Conservation (phyloP, 1,140 invertebrate species). For the Anoplolepis gracilipes region DNA sequence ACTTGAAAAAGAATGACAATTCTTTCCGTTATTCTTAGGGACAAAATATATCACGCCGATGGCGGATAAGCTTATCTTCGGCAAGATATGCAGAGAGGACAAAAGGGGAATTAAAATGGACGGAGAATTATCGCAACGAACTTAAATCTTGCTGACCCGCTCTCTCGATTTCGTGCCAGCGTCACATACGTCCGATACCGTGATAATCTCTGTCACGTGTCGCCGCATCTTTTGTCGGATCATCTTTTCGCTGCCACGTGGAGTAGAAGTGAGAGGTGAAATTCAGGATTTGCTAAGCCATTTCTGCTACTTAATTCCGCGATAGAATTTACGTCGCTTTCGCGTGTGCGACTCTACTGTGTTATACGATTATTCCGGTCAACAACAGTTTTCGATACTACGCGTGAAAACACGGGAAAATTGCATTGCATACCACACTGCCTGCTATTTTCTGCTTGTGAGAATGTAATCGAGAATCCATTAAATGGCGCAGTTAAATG, state of each 20-base stretch:
- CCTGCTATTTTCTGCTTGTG: constrained; percentile 22
- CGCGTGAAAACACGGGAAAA: constrained; percentile 13
- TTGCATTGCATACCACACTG: background rate
- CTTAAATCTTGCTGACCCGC: constrained; percentile 41
- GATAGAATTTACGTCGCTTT: constrained; percentile 39
- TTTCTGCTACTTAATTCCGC: constrained; percentile 30
- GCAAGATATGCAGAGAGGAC: constrained; percentile 4
- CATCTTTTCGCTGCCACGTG: constrained; percentile 43
- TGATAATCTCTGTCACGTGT: constrained; percentile 61
- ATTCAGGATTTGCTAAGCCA: background rate
- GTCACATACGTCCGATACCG: constrained; percentile 16
- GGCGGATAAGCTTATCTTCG: constrained; percentile 40
- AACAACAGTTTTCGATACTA: constrained; percentile 8
- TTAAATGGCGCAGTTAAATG: constrained; percentile 3
- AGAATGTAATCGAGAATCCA: background rate
- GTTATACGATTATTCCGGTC: background rate
- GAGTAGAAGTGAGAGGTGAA: background rate
- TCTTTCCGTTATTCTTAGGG: background rate
- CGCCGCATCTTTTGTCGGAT: constrained; percentile 35
- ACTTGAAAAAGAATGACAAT: constrained; percentile 24
- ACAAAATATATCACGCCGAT: constrained; percentile 15
- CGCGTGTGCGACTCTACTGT: background rate
- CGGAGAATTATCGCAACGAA: constrained; percentile 37
- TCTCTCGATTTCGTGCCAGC: constrained; percentile 17
- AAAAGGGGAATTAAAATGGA: constrained; percentile 40